Evolutionary conservation across 2,113 vertebrate genomes (phyloP), one percentile per base, ranked within the genome.

Genomic region (Arenaria interpres): DNA sequence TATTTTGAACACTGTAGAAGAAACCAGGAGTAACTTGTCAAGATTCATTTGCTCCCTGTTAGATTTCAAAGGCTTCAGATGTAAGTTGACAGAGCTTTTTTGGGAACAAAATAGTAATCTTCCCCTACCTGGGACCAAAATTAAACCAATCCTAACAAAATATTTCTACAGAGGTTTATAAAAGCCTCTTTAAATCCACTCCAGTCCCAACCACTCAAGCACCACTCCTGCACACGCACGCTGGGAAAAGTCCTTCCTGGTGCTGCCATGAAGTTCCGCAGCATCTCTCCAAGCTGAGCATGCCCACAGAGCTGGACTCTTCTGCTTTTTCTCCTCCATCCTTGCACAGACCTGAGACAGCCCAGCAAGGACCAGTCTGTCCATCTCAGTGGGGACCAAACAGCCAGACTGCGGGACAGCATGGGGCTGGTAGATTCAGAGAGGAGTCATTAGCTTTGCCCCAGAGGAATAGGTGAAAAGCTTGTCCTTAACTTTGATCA

Each of bases 331-430:
- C 48, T 46, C 51, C 25, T 71, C 45, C 18, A 11, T 28, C 54
- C 33, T 83, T 73, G 23, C 32, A n/a, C 1, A 48, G 28, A 62
- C 6, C 39, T 32, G 24, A 51, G 20, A 43, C n/a, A 89, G 45
- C 30, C 12, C 74, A 59, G 33, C n/a, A 46, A n/a, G 50, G 56
- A 80, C 56, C 56, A 43, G 33, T 19, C 22, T 0, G 0, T 4
- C 24, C 46, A 69, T 24, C 7, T 37, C 0, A 4, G 12, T 0
- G 0, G 28, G 19, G 24, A 5, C 6, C 4, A 35, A 78, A 30
- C 39, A 72, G 71, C 17, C 3, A 2, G 8, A 9, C 8, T 7
- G 5, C 33, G 6, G 24, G 11, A 68, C 77, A 73, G 35, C 41
- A 14, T 9, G 27, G 57, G 18, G 41, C 27, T 74, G 66, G 28